phyloP scores from a whole-genome alignment of 1,140 invertebrate genomes.

The Drosophila pallidifrons region DNA sequence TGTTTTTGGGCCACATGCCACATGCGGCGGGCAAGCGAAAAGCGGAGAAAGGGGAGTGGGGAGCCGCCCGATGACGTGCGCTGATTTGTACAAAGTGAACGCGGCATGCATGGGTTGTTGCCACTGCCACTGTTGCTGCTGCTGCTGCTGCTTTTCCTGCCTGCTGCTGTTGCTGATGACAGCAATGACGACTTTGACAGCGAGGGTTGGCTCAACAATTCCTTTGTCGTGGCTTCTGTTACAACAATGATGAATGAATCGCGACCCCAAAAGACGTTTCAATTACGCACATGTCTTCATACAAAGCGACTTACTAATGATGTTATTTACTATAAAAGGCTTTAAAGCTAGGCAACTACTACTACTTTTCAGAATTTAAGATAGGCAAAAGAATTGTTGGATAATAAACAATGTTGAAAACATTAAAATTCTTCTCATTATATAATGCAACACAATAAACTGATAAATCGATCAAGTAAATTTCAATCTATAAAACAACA shows the following conservation, averaged over 20 bases:
- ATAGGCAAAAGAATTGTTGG: no score
- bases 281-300: constrained; percentile 51
- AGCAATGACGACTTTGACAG: constrained; percentile 51
- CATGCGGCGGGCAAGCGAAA: neutral
- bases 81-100: constrained; percentile 60
- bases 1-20: constrained; percentile 4
- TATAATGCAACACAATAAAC: no score
- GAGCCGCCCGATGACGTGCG: constrained; percentile 57
- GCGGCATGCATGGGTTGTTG: constrained; percentile 51
- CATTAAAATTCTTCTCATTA: no score
- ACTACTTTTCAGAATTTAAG: neutral
- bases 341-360: neutral
- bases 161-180: constrained; percentile 47
- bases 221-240: constrained; percentile 3
- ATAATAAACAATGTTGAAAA: no score
- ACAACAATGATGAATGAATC: constrained; percentile 57
- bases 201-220: constrained; percentile 66
- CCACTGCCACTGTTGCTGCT: constrained; percentile 17
- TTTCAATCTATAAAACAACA: no score
- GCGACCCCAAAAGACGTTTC: constrained; percentile 49
- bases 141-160: neutral
- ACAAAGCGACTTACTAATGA: constrained; percentile 1
- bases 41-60: neutral
- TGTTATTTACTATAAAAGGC: neutral
- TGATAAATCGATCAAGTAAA: no score